A percentile compares a stretch with the other conserved stretches of the same genome.
These are phyloP conservation scores for Chelonia mydas DNA, from an alignment of 2,797 vertebrate genomes.

Conservation along the genomic window DNA sequence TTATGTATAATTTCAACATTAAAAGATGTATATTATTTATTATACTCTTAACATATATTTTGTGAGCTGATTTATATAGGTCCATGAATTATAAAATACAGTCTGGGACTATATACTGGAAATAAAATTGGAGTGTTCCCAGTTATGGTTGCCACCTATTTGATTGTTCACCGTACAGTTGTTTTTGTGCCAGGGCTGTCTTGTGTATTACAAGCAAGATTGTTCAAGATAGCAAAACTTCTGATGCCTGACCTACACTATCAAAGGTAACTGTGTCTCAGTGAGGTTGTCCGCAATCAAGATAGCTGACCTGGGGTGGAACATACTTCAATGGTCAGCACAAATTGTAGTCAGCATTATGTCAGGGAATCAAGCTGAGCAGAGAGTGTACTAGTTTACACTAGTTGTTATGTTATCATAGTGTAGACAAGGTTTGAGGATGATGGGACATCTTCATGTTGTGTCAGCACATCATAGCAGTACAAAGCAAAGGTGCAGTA, in stretches of 20 bases:
- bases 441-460: neutral
- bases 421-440: neutral
- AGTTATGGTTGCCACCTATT: neutral
- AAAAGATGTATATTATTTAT: neutral
- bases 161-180: neutral
- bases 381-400: neutral
- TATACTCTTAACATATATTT: neutral
- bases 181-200: neutral
- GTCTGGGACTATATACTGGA: neutral
- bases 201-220: neutral
- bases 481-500: neutral
- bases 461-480: neutral
- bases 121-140: neutral
- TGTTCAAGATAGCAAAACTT: neutral
- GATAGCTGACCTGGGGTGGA: neutral
- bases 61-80: neutral
- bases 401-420: neutral
- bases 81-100: neutral
- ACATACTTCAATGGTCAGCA: neutral
- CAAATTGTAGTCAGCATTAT: neutral
- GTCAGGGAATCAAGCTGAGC: neutral
- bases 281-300: neutral
- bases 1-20: neutral
- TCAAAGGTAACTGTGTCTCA: neutral
- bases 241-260: neutral